Evolutionary conservation across 2,888 invertebrate species (phyloP).

Genomic region (Drosophila siamana): DNA sequence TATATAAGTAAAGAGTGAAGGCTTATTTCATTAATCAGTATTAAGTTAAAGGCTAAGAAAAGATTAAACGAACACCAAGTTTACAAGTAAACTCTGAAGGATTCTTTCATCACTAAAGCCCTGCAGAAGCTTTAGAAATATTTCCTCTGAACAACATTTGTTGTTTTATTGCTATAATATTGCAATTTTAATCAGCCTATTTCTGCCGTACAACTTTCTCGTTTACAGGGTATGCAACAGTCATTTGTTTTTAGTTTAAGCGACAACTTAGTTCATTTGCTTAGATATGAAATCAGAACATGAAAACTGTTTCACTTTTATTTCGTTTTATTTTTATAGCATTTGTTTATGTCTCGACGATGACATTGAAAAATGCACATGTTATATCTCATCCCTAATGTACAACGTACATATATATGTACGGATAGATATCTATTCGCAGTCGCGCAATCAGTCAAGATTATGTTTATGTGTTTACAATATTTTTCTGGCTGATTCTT

Average conservation of each 20-base stretch:
- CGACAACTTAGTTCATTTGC: slow-evolving; percentile 13
- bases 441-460: slow-evolving; percentile 37
- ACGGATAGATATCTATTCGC: background rate
- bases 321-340: slow-evolving; percentile 30
- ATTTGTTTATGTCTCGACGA: slow-evolving; percentile 57
- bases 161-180: too few species aligned
- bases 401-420: too few species aligned
- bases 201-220: too few species aligned
- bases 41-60: too few species aligned
- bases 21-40: too few species aligned
- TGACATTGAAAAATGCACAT: slow-evolving; percentile 51
- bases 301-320: slow-evolving; percentile 16
- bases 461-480: slow-evolving; percentile 62
- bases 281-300: slow-evolving; percentile 2
- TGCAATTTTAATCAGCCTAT: too few species aligned
- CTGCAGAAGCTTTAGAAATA: too few species aligned
- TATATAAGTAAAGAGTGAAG: too few species aligned
- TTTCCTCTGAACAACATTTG: too few species aligned
- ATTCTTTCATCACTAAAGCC: too few species aligned
- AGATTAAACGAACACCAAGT: too few species aligned
- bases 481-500: slow-evolving; percentile 25
- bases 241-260: background rate
- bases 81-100: too few species aligned
- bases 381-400: slow-evolving; percentile 17
- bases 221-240: slow-evolving; percentile 5